Evolutionary conservation across 2,888 invertebrate genomes (phyloP).

Genomic region (Hirtodrosophila histrioides): DNA sequence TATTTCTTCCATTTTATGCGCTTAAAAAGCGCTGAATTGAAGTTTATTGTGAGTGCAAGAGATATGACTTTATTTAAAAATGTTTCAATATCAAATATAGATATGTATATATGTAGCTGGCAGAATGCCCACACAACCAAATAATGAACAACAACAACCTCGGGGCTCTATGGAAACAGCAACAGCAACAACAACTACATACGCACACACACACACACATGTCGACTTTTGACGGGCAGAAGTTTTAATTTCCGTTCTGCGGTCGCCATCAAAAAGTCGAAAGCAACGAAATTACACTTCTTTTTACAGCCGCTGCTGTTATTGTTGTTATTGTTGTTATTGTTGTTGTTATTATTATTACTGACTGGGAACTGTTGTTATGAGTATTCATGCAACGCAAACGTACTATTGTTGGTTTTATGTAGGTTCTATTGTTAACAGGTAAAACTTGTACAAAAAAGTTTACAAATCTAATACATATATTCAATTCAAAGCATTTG

Average conservation of each 20-base stretch:
- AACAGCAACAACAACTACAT: constrained; percentile 12
- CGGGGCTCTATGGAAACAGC: not conserved
- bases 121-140: constrained; percentile 6
- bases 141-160: constrained; percentile 7
- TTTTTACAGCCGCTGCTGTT: constrained; percentile 15
- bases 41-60: not conserved
- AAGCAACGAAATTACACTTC: constrained; percentile 25
- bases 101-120: not conserved
- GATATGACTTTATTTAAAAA: constrained; percentile 47
- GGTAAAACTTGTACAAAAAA: constrained; percentile 24
- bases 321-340: not conserved
- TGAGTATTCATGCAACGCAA: constrained; percentile 3
- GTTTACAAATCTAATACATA: constrained; percentile 53
- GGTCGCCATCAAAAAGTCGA: constrained; percentile 33
- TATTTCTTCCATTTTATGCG: too few relatives aligned
- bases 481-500: constrained; percentile 57
- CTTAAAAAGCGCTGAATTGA: too few relatives aligned
- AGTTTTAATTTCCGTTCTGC: constrained; percentile 66
- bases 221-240: constrained; percentile 22
- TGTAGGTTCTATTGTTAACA: constrained; percentile 23
- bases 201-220: constrained; percentile 7
- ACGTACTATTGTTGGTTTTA: constrained; percentile 13
- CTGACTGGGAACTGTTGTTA: constrained; percentile 11
- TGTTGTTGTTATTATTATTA: constrained; percentile 1
- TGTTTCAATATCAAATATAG: constrained; percentile 31